A percentile compares a stretch with the other conserved stretches of the same genome.
phyloP scores from a whole-genome alignment of 2,888 invertebrate genomes.

The Congeria kusceri region DNA sequence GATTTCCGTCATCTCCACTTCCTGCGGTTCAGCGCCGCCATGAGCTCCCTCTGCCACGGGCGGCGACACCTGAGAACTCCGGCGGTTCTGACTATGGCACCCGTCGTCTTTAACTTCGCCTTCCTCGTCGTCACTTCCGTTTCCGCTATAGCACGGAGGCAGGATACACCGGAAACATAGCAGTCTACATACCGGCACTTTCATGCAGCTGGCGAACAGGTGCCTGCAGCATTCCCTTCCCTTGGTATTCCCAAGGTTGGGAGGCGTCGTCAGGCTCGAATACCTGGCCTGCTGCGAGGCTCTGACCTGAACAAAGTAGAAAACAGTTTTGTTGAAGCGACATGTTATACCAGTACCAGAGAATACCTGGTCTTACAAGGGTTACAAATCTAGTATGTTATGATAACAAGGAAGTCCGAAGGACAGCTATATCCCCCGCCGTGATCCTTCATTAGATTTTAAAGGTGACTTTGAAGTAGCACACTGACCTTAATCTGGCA shows the following conservation, averaged over 20 bases:
- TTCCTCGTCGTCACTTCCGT: conserved; percentile 59
- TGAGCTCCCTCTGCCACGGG: conserved; percentile 22
- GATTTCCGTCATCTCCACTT: conserved; percentile 59
- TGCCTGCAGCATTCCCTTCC: conserved; percentile 59
- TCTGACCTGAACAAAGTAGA: conserved; percentile 43
- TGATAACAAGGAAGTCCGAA: too few species aligned
- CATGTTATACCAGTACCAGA: too few species aligned
- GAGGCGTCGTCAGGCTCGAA: conserved; percentile 45
- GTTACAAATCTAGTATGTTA: too few species aligned
- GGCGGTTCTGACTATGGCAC: conserved; percentile 60
- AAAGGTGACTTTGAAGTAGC: too few species aligned
- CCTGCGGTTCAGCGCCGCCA: conserved; percentile 29
- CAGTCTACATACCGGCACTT: conserved; percentile 58
- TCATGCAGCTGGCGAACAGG: conserved; percentile 55
- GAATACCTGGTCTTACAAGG: too few species aligned
- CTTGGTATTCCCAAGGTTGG: conserved; percentile 55
- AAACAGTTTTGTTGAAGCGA: too few species aligned
- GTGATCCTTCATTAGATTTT: too few species aligned
- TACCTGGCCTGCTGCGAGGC: conserved; percentile 58
- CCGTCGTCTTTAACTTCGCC: conserved; percentile 52
- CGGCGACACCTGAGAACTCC: conserved; percentile 47
- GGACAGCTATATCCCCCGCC: too few species aligned
- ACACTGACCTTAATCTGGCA: too few species aligned
- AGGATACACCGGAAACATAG: conserved; percentile 62
- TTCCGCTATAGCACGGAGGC: conserved; percentile 53